These are phyloP conservation scores for Ennomos quercinarius DNA, from an alignment of 2,888 invertebrate genomes.

Conservation along the genomic window DNA sequence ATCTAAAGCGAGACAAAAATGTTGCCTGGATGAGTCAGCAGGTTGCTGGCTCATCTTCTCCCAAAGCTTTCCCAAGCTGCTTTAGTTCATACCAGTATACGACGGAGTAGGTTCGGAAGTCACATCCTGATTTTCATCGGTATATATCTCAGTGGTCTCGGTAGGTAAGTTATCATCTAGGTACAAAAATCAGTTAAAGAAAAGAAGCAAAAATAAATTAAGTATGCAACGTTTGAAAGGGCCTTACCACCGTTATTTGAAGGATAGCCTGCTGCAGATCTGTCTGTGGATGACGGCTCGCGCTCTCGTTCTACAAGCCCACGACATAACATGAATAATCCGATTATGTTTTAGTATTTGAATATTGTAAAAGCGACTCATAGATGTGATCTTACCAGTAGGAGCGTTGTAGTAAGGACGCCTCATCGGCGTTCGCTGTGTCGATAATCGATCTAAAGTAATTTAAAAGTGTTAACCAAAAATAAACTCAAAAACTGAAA, in stretches of 20 bases:
- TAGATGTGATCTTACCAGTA: slow-evolving; percentile 10
- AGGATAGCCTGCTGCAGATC: background rate
- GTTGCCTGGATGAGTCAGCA: too few relatives aligned
- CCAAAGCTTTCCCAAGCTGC: slow-evolving; percentile 6
- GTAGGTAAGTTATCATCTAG: slow-evolving; percentile 8
- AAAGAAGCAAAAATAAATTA: background rate
- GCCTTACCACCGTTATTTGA: slow-evolving; percentile 17
- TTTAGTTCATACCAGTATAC: slow-evolving; percentile 11
- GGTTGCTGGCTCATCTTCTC: too few relatives aligned
- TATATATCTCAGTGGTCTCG: background rate
- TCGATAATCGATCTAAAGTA: slow-evolving; percentile 16
- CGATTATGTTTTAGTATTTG: background rate
- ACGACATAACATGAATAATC: background rate
- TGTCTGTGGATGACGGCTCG: background rate
- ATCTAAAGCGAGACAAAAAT: background rate
- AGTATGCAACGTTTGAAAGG: background rate
- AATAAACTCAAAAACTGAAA: slow-evolving; percentile 1
- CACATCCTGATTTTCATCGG: background rate
- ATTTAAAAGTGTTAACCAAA: slow-evolving; percentile 5
- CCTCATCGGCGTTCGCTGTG: slow-evolving; percentile 5
- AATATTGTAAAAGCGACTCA: too few relatives aligned
- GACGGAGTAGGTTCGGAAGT: slow-evolving; percentile 6
- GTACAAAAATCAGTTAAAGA: slow-evolving; percentile 9
- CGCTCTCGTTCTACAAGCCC: background rate
- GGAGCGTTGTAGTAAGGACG: background rate